Percentiles rank a stretch among this genome's conserved stretches.
These are phyloP conservation scores for Brachypodius melanocephalos DNA, from an alignment of 2,113 vertebrate species.

Conservation along the genomic window DNA sequence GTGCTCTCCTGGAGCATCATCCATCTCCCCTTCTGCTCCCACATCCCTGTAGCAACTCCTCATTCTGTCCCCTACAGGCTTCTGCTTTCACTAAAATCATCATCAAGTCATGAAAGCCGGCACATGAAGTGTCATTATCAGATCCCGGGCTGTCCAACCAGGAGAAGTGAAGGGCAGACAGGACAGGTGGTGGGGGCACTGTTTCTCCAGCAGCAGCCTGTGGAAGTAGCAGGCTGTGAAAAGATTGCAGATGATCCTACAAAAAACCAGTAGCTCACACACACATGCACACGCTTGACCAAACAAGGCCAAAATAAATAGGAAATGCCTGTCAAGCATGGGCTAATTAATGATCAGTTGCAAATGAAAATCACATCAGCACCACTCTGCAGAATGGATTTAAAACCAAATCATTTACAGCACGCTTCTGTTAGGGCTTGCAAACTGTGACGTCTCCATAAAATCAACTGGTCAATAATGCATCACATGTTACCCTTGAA, in stretches of 20 bases:
- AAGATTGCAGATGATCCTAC: background rate
- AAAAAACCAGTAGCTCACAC: background rate
- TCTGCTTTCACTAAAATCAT: background rate
- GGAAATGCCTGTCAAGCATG: background rate
- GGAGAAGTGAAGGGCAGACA: background rate
- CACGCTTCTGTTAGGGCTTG: background rate
- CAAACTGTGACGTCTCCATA: background rate
- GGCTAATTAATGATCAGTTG: background rate
- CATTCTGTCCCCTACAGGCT: background rate
- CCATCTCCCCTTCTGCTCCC: background rate
- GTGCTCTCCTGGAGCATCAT: background rate
- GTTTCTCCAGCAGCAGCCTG: background rate
- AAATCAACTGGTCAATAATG: background rate
- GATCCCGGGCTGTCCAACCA: background rate
- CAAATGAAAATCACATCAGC: background rate
- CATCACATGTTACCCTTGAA: background rate
- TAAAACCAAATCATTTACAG: background rate
- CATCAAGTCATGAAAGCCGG: background rate
- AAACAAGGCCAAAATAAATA: background rate
- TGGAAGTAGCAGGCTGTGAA: background rate
- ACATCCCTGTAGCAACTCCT: background rate
- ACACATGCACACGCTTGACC: background rate
- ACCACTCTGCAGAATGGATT: background rate
- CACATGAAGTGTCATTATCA: background rate
- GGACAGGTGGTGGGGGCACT: background rate